A percentile compares a stretch with the other conserved stretches of the same genome.
Conservation (phyloP, 2,888 invertebrate species). For the Biston betularia region DNA sequence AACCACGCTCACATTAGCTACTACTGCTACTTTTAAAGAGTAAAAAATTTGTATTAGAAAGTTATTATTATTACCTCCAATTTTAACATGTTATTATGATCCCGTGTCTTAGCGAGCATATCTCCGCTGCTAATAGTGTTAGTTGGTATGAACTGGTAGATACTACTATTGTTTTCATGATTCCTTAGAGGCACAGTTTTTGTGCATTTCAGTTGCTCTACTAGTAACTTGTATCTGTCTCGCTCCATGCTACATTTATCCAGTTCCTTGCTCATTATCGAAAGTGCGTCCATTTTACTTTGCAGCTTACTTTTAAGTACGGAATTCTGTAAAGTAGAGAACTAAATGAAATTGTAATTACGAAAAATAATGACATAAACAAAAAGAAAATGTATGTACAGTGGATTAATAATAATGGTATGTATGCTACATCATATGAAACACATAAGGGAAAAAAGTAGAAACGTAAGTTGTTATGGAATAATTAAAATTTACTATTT, state of each 20-base stretch:
- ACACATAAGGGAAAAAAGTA: no score
- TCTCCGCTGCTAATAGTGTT: slow-evolving; percentile 84
- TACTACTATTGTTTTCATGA: slow-evolving; percentile 57
- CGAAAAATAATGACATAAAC: background rate
- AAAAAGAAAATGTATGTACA: background rate
- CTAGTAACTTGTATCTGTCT: slow-evolving; percentile 92
- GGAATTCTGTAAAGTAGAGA: slow-evolving; percentile 78
- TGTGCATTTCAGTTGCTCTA: slow-evolving; percentile 90
- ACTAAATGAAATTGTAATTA: background rate
- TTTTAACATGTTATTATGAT: slow-evolving; percentile 86
- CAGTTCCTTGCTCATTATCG: slow-evolving; percentile 91
- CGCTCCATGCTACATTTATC: slow-evolving; percentile 92
- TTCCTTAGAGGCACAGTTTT: slow-evolving; percentile 55
- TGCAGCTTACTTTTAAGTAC: slow-evolving; percentile 90
- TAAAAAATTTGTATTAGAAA: background rate
- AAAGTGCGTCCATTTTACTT: slow-evolving; percentile 93
- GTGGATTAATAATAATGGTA: background rate
- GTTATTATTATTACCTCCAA: slow-evolving; percentile 69
- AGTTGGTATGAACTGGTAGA: slow-evolving; percentile 68
- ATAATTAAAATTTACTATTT: background rate
- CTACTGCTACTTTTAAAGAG: no score
- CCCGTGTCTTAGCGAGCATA: slow-evolving; percentile 85
- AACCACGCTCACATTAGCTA: background rate
- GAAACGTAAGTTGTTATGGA: no score
- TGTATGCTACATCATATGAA: no score